Evolutionary conservation across 2,797 vertebrate species (phyloP), one percentile per base, ranked within the genome.

Genomic region (Meriones psammophilus): DNA sequence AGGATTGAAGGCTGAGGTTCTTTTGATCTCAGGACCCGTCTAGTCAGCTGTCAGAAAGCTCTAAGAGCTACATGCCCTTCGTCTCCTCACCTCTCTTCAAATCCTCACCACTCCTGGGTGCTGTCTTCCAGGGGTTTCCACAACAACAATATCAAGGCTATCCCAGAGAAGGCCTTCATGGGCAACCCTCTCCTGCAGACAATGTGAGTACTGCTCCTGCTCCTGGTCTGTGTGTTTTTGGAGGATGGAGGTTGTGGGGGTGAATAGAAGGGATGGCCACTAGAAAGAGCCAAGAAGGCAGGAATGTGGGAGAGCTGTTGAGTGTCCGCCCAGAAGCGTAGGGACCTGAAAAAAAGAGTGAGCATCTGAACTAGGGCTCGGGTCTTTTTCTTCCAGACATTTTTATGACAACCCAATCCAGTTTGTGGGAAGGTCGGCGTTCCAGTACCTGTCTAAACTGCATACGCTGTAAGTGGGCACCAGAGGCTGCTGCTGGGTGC

Each of bases 371-470:
- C 24, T 39, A 0, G 3, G 46, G 12, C 77, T 94, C 2, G 12
- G 96, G 94, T 94, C 79, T 87, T 91, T 97, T 97, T 93, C 98
- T 97, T 98, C 60, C 98, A 99, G 99, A 98, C 99, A 99, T 97
- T 99, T 99, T 96, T 99, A 99, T 50, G 99, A 99, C 98, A 99
- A 99, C 96, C 99, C 99, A 60, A 99, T 99, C 98, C 99, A 99
- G 99, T 99, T 98, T 98, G 99, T 99, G 97, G 99, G 99, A 96
- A 99, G 99, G 96, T 99, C 99, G 1, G 99, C 99, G 22, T 99
- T 99, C 99, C 99, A 99, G 98, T 99, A 99, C 98, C 98, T 99
- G 98, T 99, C 99, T 30, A 99, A 99, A 98, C 98, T 99, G 93
- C 99, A 99, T 98, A 99, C 99, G 0, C 99, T 99, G 99, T 99